Conservation (phyloP, 2,113 vertebrate genomes). For the Himantopus leucocephalus region DNA sequence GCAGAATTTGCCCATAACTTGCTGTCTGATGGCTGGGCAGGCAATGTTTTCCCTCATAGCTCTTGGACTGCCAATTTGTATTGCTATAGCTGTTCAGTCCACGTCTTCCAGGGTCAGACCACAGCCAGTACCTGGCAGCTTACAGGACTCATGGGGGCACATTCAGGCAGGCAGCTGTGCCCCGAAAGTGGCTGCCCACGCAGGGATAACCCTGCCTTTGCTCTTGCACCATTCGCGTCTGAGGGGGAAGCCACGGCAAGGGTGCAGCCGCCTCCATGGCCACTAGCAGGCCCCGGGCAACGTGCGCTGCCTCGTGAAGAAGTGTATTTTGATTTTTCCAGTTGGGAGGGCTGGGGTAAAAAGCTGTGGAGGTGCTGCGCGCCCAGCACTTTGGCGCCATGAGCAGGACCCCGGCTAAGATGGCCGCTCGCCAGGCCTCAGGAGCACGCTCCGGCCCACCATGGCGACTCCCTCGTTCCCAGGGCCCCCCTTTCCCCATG, state of each 20-base stretch:
- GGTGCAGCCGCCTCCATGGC: fast-evolving
- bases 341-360: neutral
- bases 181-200: fast-evolving
- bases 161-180: neutral
- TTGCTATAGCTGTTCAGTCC: neutral
- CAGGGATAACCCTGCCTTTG: neutral
- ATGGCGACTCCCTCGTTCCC: neutral
- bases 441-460: neutral
- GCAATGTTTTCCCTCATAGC: neutral
- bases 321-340: neutral
- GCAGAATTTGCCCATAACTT: neutral
- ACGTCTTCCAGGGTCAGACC: neutral
- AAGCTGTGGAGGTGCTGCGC: fast-evolving
- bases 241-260: neutral
- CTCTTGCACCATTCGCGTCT: fast-evolving
- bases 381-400: neutral
- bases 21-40: neutral
- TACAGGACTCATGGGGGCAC: neutral
- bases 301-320: neutral
- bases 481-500: neutral
- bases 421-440: neutral
- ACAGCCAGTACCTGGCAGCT: neutral
- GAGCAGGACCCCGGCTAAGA: neutral
- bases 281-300: fast-evolving
- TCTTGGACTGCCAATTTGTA: neutral